A percentile compares a stretch with the other conserved stretches of the same genome.
Conservation (phyloP, 2,797 vertebrate species). For the Bovichtus diacanthus region DNA sequence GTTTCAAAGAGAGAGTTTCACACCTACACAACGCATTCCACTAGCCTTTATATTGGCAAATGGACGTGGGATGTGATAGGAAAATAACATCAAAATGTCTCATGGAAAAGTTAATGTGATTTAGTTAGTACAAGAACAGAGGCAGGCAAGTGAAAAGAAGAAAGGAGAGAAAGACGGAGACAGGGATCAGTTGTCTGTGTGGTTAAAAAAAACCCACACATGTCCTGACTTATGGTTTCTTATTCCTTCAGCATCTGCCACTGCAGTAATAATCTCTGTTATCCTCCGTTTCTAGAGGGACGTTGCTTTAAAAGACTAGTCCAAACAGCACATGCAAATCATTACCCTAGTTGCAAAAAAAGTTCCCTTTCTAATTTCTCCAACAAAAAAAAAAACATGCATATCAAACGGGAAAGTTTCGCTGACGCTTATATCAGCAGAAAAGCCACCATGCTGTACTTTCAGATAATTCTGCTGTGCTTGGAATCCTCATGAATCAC, state of each 20-base stretch:
- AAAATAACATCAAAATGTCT: slow-evolving; percentile 29
- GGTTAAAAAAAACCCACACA: neutral
- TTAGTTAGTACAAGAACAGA: neutral
- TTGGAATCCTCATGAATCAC: slow-evolving; percentile 38
- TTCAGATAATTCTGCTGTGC: slow-evolving; percentile 27
- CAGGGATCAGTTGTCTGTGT: neutral
- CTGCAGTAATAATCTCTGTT: slow-evolving; percentile 28
- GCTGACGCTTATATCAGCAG: slow-evolving; percentile 12
- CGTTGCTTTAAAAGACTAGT: slow-evolving; percentile 6
- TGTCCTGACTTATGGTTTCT: slow-evolving; percentile 23
- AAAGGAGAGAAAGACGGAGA: neutral
- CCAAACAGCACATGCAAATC: slow-evolving; percentile 37
- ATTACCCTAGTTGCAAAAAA: slow-evolving; percentile 28
- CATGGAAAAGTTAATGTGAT: slow-evolving; percentile 36
- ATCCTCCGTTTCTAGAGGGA: slow-evolving; percentile 25
- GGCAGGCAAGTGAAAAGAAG: slow-evolving; percentile 7
- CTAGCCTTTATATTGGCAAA: slow-evolving; percentile 20
- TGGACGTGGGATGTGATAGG: neutral
- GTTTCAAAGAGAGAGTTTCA: slow-evolving; percentile 27
- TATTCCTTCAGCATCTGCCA: slow-evolving; percentile 29
- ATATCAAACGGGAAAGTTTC: slow-evolving; percentile 46
- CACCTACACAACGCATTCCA: slow-evolving; percentile 44
- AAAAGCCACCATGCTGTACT: slow-evolving; percentile 20
- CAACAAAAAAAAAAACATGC: neutral
- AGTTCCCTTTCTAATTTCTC: slow-evolving; percentile 34